phyloP scores from a whole-genome alignment of 2,113 vertebrate species.

The Fukomys damarensis region DNA sequence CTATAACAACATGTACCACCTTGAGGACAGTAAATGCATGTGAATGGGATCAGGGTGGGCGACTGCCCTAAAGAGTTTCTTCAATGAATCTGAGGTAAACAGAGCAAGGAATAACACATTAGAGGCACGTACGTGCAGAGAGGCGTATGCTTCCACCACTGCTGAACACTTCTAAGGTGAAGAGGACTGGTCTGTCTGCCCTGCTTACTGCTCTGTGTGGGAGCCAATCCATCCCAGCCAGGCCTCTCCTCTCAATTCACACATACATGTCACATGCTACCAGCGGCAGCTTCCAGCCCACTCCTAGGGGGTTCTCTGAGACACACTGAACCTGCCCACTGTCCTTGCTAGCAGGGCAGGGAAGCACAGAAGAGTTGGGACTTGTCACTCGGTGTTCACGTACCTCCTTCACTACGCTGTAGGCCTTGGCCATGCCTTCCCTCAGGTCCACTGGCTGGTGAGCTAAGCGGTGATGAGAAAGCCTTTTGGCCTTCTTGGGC shows the following conservation, averaged over 20 bases:
- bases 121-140: accelerated
- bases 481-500: slow-evolving; percentile 91
- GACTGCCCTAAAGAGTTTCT: background rate
- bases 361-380: accelerated
- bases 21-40: background rate
- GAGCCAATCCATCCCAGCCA: background rate
- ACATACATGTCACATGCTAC: accelerated
- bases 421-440: slow-evolving; percentile 98
- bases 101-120: accelerated
- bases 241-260: background rate
- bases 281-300: background rate
- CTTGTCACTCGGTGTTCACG: background rate
- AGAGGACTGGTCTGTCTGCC: accelerated
- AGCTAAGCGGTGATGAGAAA: slow-evolving; percentile 93
- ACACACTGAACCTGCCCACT: background rate
- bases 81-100: background rate
- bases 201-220: accelerated
- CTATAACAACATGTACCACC: background rate
- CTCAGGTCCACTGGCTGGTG: slow-evolving; percentile 97
- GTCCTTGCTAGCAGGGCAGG: background rate
- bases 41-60: too few relatives aligned
- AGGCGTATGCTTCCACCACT: accelerated
- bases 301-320: background rate
- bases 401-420: slow-evolving; percentile 98
- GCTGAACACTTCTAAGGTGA: background rate